Evolutionary conservation across 2,113 vertebrate species (phyloP).

Genomic region (Eleginops maclovinus): DNA sequence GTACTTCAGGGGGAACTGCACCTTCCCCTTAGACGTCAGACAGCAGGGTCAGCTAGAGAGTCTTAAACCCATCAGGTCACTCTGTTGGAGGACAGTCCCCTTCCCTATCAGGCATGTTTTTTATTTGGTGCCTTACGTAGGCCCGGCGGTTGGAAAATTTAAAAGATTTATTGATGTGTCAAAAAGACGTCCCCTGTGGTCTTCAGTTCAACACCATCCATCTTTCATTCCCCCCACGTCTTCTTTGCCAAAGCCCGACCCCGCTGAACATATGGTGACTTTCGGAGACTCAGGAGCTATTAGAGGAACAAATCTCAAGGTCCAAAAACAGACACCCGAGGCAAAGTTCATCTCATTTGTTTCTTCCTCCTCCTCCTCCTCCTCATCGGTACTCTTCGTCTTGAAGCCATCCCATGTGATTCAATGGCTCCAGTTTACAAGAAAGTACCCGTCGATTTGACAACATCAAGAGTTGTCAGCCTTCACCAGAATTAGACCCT

Average conservation of each 20-base stretch:
- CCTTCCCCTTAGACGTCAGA: neutral
- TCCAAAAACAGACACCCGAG: conserved; percentile 14
- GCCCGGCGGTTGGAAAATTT: neutral
- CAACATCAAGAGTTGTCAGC: conserved; percentile 53
- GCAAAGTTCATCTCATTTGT: conserved; percentile 40
- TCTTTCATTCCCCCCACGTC: conserved; percentile 6
- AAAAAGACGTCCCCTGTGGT: conserved; percentile 13
- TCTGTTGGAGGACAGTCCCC: neutral
- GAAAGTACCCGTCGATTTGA: conserved; percentile 43
- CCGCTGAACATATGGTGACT: conserved; percentile 12
- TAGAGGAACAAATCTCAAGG: conserved; percentile 15
- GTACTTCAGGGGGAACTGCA: neutral
- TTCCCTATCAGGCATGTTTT: neutral
- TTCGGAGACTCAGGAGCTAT: conserved; percentile 26
- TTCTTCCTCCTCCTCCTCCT: conserved; percentile 11
- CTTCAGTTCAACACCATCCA: conserved; percentile 1
- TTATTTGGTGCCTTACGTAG: conserved; percentile 14
- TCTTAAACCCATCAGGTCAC: neutral
- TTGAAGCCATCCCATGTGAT: conserved; percentile 40
- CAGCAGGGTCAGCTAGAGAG: neutral
- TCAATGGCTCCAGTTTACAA: conserved; percentile 25
- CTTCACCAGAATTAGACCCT: conserved; percentile 51
- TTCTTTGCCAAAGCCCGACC: conserved; percentile 3
- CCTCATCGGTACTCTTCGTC: conserved; percentile 9
- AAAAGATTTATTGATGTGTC: conserved; percentile 28